phyloP scores from a whole-genome alignment of 2,797 vertebrate species.

The Adelosebastes latens region DNA sequence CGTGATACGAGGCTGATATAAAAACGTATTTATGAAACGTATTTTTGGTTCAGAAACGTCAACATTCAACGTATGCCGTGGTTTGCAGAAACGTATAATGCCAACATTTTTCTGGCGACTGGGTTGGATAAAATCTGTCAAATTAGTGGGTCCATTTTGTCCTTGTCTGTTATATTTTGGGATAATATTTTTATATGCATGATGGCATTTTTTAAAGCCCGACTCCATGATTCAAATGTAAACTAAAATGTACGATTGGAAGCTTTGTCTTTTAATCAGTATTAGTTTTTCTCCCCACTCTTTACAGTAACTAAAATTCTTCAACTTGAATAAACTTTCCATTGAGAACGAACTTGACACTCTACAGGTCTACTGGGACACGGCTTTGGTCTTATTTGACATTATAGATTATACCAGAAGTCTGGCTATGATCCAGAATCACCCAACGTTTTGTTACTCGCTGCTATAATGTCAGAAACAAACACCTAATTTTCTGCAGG shows the following conservation, averaged over 20 bases:
- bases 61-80: neutral
- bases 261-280: too few relatives aligned
- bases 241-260: neutral
- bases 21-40: neutral
- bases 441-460: neutral
- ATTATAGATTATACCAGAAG: neutral
- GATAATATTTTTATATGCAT: neutral
- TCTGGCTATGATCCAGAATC: conserved; percentile 10
- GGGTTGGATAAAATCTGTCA: neutral
- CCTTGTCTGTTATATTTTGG: neutral
- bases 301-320: neutral
- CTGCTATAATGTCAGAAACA: conserved; percentile 33
- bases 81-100: neutral
- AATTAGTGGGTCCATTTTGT: neutral
- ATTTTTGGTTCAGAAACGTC: neutral
- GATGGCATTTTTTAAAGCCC: neutral
- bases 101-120: neutral
- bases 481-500: conserved; percentile 44
- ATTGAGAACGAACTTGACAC: too few relatives aligned
- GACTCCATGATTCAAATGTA: neutral
- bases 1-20: too few relatives aligned
- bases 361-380: neutral
- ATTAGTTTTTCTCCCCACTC: neutral
- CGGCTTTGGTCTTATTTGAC: neutral
- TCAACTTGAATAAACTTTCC: neutral